These are phyloP conservation scores for Acinonyx jubatus DNA, from an alignment of 2,113 vertebrate genomes.

Conservation along the genomic window DNA sequence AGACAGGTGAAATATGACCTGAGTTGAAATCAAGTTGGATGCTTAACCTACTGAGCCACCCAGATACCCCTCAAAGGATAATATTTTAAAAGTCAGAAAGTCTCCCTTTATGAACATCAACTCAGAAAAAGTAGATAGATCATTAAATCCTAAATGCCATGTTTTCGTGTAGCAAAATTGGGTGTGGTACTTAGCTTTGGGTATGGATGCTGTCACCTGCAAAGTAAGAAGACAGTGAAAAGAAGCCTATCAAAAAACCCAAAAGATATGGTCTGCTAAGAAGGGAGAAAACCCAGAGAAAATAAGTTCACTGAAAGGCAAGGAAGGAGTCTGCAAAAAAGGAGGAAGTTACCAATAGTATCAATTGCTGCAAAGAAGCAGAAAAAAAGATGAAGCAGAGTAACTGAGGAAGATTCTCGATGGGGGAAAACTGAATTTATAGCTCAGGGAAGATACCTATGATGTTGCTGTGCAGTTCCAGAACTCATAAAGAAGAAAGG, in stretches of 20 bases:
- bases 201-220: not conserved
- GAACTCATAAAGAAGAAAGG: not conserved
- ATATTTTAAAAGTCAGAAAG: slow-evolving; percentile 24
- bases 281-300: not conserved
- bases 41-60: no score
- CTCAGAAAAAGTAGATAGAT: not conserved
- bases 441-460: not conserved
- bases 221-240: not conserved
- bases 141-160: slow-evolving; percentile 1
- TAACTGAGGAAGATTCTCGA: not conserved
- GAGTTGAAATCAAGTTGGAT: no score
- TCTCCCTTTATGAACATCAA: not conserved
- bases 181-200: not conserved
- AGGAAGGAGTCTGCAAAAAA: not conserved
- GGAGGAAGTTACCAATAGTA: not conserved
- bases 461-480: not conserved
- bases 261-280: not conserved
- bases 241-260: not conserved
- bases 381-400: not conserved
- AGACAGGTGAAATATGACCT: no score
- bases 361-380: not conserved
- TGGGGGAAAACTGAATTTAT: not conserved
- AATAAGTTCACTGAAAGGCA: not conserved
- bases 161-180: not conserved
- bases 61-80: not conserved